These are phyloP conservation scores for Platycercus adscitus DNA, from an alignment of 2,113 vertebrate genomes.

Conservation along the genomic window DNA sequence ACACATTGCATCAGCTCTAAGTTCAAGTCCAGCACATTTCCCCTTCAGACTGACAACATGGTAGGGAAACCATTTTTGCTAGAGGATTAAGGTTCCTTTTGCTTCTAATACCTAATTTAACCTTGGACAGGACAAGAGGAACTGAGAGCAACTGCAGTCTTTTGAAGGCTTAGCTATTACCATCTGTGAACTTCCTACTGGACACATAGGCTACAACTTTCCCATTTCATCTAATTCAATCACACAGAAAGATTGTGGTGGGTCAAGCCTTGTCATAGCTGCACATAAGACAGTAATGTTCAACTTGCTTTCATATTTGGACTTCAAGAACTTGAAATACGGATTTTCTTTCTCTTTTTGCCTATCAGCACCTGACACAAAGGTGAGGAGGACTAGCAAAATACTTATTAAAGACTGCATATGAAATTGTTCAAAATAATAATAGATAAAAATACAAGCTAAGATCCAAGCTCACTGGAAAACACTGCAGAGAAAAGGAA, in stretches of 20 bases:
- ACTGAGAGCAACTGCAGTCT: not conserved
- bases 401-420: not conserved
- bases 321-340: not conserved
- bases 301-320: not conserved
- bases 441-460: not conserved
- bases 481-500: not conserved
- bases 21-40: not conserved
- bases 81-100: not conserved
- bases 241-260: not conserved
- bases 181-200: not conserved
- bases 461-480: not conserved
- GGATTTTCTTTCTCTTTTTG: not conserved
- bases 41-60: not conserved
- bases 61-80: not conserved
- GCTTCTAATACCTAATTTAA: not conserved
- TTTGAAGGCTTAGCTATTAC: not conserved
- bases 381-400: not conserved
- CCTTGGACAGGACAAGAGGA: not conserved
- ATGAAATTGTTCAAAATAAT: not conserved
- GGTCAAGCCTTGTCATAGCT: not conserved
- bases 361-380: not conserved
- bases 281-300: fast-evolving
- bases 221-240: not conserved
- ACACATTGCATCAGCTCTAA: not conserved
- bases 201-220: not conserved